A percentile compares a stretch with the other conserved stretches of the same genome.
These are phyloP conservation scores for Falcaria lacertinaria DNA, from an alignment of 2,888 invertebrate genomes.

Conservation along the genomic window DNA sequence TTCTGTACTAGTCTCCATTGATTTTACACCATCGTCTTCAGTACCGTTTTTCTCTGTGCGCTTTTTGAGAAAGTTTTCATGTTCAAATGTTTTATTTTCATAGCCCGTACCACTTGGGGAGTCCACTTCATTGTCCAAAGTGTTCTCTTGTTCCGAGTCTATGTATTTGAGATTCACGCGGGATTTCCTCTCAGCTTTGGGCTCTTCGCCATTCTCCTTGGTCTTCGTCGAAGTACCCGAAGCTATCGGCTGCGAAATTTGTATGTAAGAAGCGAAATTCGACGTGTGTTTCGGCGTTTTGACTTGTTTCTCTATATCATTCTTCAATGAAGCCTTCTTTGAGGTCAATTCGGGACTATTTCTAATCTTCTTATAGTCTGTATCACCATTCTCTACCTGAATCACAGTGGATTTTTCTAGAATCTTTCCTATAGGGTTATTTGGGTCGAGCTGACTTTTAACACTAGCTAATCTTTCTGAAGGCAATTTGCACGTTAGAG, in stretches of 20 bases:
- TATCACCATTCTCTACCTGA: slow-evolving; percentile 66
- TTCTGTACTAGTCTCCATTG: slow-evolving; percentile 72
- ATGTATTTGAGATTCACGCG: slow-evolving; percentile 58
- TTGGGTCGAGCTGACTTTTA: slow-evolving; percentile 72
- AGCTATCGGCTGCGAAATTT: slow-evolving; percentile 72
- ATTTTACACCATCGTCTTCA: slow-evolving; percentile 53
- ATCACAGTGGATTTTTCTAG: slow-evolving; percentile 74
- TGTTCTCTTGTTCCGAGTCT: slow-evolving; percentile 58
- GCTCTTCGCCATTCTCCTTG: slow-evolving; percentile 36
- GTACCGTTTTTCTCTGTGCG: slow-evolving; percentile 56
- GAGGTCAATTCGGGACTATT: slow-evolving; percentile 32
- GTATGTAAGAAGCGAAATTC: slow-evolving; percentile 82
- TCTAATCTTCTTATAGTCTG: slow-evolving; percentile 37
- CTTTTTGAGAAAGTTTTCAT: slow-evolving; percentile 69
- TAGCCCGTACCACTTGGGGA: slow-evolving; percentile 72
- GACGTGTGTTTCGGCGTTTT: slow-evolving; percentile 76
- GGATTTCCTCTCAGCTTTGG: slow-evolving; percentile 21
- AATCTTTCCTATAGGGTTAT: slow-evolving; percentile 75
- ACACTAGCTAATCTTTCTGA: slow-evolving; percentile 67
- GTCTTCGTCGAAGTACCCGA: slow-evolving; percentile 60
- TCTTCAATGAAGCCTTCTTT: slow-evolving; percentile 50
- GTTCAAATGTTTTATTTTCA: slow-evolving; percentile 71
- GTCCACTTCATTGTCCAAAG: slow-evolving; percentile 66
- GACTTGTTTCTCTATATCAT: slow-evolving; percentile 66
- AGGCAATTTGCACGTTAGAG: slow-evolving; percentile 57